Evolutionary conservation across 2,797 vertebrate genomes (phyloP), one percentile per base, ranked within the genome.

Genomic region (Aphelocoma californica): DNA sequence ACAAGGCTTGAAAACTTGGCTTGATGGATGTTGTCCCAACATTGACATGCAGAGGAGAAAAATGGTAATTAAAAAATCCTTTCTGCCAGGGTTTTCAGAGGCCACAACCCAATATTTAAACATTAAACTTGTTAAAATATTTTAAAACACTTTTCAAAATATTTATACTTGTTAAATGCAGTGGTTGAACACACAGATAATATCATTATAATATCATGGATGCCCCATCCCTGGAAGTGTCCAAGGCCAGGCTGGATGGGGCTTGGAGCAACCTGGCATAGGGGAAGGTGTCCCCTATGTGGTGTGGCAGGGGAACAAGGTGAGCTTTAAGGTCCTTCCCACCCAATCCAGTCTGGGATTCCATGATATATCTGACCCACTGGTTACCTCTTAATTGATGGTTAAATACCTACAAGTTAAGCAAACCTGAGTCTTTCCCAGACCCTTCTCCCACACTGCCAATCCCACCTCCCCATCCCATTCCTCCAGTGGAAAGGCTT

Each of bases 11-110:
- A 26, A 28, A 32, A 17, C 12, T 5, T 44, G 5, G 16, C 69
- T 53, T n/a, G 40, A 24, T 4, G 14, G 2, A 12, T 0, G 0
- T 6, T 51, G 44, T 32, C 57, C 61, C 77, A 31, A 50, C 18
- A 4, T 0, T 2, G 9, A 23, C 1, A 12, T 45, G 70, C 29
- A n/a, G 71, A 47, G 34, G 32, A 78, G 47, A 4, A 50, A 40
- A 74, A 48, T 6, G 14, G 16, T 13, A 34, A 78, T n/a, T 14
- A 12, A 57, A 40, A 66, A 38, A 21, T 19, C 38, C 34, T 28
- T 53, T 12, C 18, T 62, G 62, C 6, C 9, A 6, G 3, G n/a
- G 31, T 78, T 24, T 74, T 71, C 29, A 28, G n/a, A 62, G 54
- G 36, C 11, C 47, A 75, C 34, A 32, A 16, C 24, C 6, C 44